phyloP scores from a whole-genome alignment of 2,888 invertebrate species.

The Strigamia crassipes region DNA sequence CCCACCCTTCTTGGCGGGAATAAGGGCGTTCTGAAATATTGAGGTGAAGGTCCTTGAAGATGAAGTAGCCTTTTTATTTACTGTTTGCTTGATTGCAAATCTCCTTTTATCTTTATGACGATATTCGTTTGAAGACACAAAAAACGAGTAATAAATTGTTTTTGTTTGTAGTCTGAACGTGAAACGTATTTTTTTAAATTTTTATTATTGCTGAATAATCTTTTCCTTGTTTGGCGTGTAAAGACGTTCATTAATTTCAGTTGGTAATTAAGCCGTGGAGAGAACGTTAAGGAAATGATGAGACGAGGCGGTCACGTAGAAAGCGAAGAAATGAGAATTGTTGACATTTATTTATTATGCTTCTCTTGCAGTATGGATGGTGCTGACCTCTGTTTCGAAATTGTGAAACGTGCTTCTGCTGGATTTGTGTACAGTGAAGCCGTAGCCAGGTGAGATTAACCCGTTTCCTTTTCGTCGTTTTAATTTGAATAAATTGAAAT shows the following conservation, averaged over 20 bases:
- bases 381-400: slow-evolving; percentile 96
- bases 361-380: slow-evolving; percentile 85
- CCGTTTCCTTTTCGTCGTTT: not conserved
- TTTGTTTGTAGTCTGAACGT: not conserved
- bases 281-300: not conserved
- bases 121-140: not conserved
- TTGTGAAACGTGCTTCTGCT: slow-evolving; percentile 90
- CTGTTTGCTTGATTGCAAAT: not conserved
- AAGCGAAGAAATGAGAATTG: not conserved
- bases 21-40: slow-evolving; percentile 7
- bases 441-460: slow-evolving; percentile 82
- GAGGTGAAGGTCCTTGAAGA: slow-evolving; percentile 37
- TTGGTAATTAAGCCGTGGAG: not conserved
- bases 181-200: not conserved
- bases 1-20: not conserved
- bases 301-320: not conserved
- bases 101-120: not conserved
- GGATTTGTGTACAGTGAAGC: slow-evolving; percentile 99
- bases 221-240: not conserved
- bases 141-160: not conserved
- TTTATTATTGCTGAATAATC: no score
- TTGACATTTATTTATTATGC: slow-evolving; percentile 47
- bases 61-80: slow-evolving; percentile 5
- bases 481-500: no score
- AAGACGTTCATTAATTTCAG: not conserved